phyloP scores from a whole-genome alignment of 2,888 invertebrate species.

The Eupelmus urozonus region DNA sequence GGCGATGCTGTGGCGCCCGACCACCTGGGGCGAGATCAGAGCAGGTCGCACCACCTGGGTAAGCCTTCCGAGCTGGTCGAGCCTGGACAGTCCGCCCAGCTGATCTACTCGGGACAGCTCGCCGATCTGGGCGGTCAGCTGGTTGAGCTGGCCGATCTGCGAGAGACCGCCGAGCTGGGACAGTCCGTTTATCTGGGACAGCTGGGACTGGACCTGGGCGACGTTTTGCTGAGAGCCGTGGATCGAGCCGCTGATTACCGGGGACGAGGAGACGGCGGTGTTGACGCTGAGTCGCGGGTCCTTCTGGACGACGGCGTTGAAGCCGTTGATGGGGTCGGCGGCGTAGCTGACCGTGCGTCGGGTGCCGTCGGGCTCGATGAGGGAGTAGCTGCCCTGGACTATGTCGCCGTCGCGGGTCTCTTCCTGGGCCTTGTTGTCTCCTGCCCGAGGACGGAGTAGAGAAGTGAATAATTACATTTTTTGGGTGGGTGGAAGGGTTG shows the following conservation, averaged over 20 bases:
- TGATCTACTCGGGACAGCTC: background rate
- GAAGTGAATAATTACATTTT: background rate
- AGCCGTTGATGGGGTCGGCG: conserved; percentile 73
- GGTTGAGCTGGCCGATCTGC: background rate
- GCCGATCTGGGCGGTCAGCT: background rate
- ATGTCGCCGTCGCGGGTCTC: conserved; percentile 72
- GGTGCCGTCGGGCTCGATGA: conserved; percentile 73
- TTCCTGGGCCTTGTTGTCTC: conserved; percentile 74
- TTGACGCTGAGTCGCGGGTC: conserved; percentile 63
- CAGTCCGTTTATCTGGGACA: conserved; percentile 10
- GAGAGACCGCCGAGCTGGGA: background rate
- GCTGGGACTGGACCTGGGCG: conserved; percentile 47
- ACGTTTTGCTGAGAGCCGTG: background rate
- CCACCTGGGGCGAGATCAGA: conserved; percentile 25
- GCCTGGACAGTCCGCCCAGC: background rate
- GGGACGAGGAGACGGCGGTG: conserved; percentile 5
- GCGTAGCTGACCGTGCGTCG: conserved; percentile 72
- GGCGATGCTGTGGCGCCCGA: conserved; percentile 29
- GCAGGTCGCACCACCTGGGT: conserved; percentile 26
- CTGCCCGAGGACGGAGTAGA: conserved; percentile 55
- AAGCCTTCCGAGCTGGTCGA: background rate
- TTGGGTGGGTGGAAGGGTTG: too few relatives aligned
- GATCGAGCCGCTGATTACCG: background rate
- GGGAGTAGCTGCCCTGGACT: conserved; percentile 73
- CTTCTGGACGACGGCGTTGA: conserved; percentile 72